Percentiles rank a stretch among this genome's conserved stretches.
These are phyloP conservation scores for Phortica variegata DNA, from an alignment of 1,140 invertebrate species.

Conservation along the genomic window DNA sequence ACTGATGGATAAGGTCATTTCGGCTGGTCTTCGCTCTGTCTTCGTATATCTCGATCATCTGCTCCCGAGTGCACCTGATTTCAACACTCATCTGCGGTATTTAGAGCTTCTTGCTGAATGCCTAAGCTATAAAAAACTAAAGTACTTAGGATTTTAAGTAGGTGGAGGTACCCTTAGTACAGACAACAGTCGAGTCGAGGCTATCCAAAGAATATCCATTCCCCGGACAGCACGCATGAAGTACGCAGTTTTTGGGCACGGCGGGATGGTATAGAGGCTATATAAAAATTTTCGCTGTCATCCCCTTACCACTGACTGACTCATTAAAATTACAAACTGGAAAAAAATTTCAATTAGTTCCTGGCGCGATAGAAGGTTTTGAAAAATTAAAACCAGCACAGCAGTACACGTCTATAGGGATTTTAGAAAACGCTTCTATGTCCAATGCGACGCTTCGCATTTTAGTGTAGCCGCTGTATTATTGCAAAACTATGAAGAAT, in stretches of 20 bases:
- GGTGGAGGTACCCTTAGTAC: slow-evolving; percentile 7
- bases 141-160: slow-evolving; percentile 10
- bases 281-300: background rate
- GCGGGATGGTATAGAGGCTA: slow-evolving; percentile 2
- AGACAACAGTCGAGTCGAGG: slow-evolving; percentile 19
- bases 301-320: slow-evolving; percentile 1
- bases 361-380: slow-evolving; percentile 37
- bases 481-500: slow-evolving; percentile 30
- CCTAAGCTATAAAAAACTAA: slow-evolving; percentile 15
- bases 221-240: slow-evolving; percentile 2
- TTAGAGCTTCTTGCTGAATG: no score
- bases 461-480: slow-evolving; percentile 45
- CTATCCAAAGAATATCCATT: slow-evolving; percentile 12
- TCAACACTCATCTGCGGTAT: background rate
- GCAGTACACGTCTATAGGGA: no score
- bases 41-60: slow-evolving; percentile 3
- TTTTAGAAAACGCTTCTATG: no score
- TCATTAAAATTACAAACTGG: slow-evolving; percentile 6
- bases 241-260: slow-evolving; percentile 8
- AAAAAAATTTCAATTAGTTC: slow-evolving; percentile 1
- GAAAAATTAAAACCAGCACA: slow-evolving; percentile 29
- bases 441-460: slow-evolving; percentile 46
- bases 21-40: background rate
- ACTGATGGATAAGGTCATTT: slow-evolving; percentile 2
- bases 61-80: slow-evolving; percentile 33